phyloP scores from a whole-genome alignment of 2,888 invertebrate genomes.

The Acrocera orbiculus region DNA sequence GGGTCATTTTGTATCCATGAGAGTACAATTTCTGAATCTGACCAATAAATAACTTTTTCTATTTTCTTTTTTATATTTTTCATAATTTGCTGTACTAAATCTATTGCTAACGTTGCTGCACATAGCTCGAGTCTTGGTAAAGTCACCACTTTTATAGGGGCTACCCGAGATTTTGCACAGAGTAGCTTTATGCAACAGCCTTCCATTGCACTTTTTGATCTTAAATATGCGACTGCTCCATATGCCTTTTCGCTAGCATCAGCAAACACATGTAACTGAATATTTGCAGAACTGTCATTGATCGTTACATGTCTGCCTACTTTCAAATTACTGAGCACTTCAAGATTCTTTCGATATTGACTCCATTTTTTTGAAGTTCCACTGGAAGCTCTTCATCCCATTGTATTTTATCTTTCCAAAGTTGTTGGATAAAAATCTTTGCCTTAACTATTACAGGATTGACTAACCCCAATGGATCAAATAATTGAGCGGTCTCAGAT shows the following conservation, averaged over 20 bases:
- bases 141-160: neutral
- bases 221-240: neutral
- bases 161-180: slow-evolving; percentile 1
- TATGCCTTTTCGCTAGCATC: slow-evolving; percentile 1
- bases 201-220: neutral
- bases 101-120: neutral
- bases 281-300: no score
- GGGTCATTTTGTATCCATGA: neutral
- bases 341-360: no score
- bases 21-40: neutral
- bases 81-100: neutral
- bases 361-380: neutral
- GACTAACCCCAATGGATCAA: slow-evolving; percentile 2
- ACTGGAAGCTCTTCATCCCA: neutral
- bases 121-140: neutral
- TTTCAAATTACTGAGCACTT: no score
- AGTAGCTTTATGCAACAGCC: neutral
- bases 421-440: neutral
- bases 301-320: no score
- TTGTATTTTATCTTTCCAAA: neutral
- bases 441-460: neutral
- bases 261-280: neutral
- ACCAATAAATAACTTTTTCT: neutral
- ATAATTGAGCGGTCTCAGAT: neutral
- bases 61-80: neutral